Percentiles rank a stretch among this genome's conserved stretches.
These are phyloP conservation scores for Ennomos erosarius DNA, from an alignment of 2,888 invertebrate genomes.

Conservation along the genomic window DNA sequence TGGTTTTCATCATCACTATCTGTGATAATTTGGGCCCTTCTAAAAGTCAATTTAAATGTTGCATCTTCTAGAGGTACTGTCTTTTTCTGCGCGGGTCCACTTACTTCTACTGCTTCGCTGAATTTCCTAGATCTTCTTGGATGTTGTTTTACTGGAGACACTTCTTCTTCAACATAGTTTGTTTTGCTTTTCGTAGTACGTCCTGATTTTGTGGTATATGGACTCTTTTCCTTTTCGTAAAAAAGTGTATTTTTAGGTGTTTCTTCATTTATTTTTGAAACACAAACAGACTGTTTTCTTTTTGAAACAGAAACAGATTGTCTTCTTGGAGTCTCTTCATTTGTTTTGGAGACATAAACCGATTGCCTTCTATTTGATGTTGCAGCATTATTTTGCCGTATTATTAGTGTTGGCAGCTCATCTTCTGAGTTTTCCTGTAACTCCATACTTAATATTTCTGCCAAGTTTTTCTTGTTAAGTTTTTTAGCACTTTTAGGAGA, in stretches of 20 bases:
- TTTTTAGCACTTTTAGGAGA: conserved; percentile 63
- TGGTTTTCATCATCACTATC: conserved; percentile 72
- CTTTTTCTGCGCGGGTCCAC: no score
- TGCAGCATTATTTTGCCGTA: conserved; percentile 61
- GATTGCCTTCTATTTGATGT: conserved; percentile 72
- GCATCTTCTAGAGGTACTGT: neutral
- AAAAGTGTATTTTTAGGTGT: no score
- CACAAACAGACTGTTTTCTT: no score
- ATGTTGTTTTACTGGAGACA: no score
- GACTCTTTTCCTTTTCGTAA: no score
- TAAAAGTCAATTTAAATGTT: conserved; percentile 32
- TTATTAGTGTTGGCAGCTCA: conserved; percentile 74
- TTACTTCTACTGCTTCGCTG: no score
- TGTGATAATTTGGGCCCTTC: conserved; percentile 51
- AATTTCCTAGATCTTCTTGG: no score
- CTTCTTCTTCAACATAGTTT: no score
- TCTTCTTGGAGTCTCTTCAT: conserved; percentile 41
- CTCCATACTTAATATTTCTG: conserved; percentile 70
- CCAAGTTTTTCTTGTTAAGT: conserved; percentile 56
- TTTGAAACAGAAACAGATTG: no score
- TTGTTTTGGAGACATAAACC: conserved; percentile 47
- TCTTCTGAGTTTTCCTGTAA: conserved; percentile 75
- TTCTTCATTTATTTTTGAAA: conserved; percentile 27
- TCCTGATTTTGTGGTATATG: neutral
- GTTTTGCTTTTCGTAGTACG: neutral